phyloP scores from a whole-genome alignment of 2,113 vertebrate species.

The Ardeotis arabs region DNA sequence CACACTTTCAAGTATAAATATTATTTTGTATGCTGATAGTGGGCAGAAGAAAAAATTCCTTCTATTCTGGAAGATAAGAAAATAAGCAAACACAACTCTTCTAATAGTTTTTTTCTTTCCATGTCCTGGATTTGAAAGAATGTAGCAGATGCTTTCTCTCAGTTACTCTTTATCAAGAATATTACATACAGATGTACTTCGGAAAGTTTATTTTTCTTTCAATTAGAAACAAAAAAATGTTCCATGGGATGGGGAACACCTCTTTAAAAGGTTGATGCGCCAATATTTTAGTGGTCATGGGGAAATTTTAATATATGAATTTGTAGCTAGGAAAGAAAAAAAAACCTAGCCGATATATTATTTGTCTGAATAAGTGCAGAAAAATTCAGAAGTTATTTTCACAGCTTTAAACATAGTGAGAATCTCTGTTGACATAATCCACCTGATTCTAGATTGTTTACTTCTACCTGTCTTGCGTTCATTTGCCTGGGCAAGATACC shows the following conservation, averaged over 20 bases:
- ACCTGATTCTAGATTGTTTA: neutral
- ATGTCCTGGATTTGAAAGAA: neutral
- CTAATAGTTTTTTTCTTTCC: neutral
- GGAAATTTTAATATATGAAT: neutral
- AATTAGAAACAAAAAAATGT: neutral
- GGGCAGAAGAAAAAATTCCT: conserved; percentile 2
- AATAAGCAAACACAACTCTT: conserved; percentile 25
- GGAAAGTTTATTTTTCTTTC: conserved; percentile 54
- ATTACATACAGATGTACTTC: conserved; percentile 51
- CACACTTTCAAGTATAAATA: conserved; percentile 40
- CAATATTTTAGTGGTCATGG: neutral
- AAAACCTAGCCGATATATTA: neutral
- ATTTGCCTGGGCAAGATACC: neutral
- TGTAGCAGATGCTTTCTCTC: conserved; percentile 52
- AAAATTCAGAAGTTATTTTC: neutral
- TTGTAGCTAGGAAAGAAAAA: neutral
- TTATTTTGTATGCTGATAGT: conserved; percentile 18
- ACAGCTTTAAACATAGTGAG: neutral
- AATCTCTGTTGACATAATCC: neutral
- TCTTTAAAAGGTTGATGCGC: neutral
- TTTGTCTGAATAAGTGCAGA: neutral
- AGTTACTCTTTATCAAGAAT: conserved; percentile 50
- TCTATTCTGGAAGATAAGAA: conserved; percentile 40
- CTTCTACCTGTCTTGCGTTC: neutral
- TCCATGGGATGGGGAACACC: neutral